Evolutionary conservation across 2,797 vertebrate genomes (phyloP), one percentile per base, ranked within the genome.

Genomic region (Darevskia mixta): DNA sequence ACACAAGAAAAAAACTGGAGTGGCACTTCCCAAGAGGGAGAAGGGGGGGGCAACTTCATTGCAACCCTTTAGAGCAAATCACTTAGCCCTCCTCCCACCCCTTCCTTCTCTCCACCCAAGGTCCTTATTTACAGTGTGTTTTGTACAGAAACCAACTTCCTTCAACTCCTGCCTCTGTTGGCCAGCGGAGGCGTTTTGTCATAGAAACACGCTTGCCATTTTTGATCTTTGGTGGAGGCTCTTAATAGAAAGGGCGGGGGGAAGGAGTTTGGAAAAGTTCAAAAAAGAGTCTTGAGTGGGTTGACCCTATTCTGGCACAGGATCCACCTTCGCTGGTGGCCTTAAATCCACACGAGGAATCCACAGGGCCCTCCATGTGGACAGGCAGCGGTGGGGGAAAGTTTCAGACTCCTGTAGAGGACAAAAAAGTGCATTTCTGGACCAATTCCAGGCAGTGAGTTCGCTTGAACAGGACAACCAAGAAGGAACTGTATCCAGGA

Each of bases 221-320:
- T 49, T 95, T 95, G 86, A 94, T 97, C 97, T 97, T 97, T 97
- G 97, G 97, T 97, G 96, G 94, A 84, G 94, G 93, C 95, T 95
- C 91, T 41, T 66, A 91, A 91, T 92, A 91, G 91, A 10, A 66
- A 92, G 93, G 90, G 89, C 2, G 38, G 29, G 91, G 93, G 94
- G 91, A 86, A 81, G 86, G 83, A 58, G 6, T 85, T 83, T 35
- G 67, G 86, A 41, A 35, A 15, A 61, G 58, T 61, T 61, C 49
- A 64, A 18, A 61, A 8, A 61, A 8, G 7, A 64, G 5, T 75
- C 15, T 25, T 66, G 20, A 58, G 58, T 5, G 41, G 23, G 23
- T 20, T 1, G 43, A 35, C 9, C 8, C 72, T 41, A 1, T 58
- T 73, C 35, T 4, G 79, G 38, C 71, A 35, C 38, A 29, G 64